Base-by-base conservation (phyloP, 2,797 vertebrate species). In the Chelidonichthys spinosus region DNA sequence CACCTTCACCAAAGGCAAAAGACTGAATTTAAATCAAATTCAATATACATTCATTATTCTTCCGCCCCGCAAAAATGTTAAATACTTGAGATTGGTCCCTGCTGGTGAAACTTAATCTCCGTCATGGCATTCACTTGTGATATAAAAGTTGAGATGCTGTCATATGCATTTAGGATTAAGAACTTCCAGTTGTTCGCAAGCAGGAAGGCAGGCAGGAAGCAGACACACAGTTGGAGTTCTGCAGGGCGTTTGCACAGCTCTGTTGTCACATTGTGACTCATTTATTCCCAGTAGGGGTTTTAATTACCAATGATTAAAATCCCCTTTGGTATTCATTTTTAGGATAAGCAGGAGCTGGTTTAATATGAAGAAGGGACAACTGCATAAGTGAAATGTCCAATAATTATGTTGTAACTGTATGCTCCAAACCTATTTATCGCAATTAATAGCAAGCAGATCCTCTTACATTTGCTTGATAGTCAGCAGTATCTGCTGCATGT, bases 231-330 rank as follows among this genome's bases (percentile, higher is more conserved):
- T 18, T 6, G 40, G 66, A 77, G 66, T 61, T 71, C 63, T 69
- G 54, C 61, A 10, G 46, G 70, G 64, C 49, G 53, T 84, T 82
- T 71, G 62, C 54, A 70, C 64, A 80, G 72, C 58, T 84, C 79
- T 69, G 74, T 86, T 81, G 82, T 89, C 84, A 81, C 80, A 75
- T 73, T 84, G 76, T 63, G 81, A 85, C 85, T 87, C 67, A 87
- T 89, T 90, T 77, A 76, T 69, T 87, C 85, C 50, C 85, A 79
- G 86, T 83, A 76, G 83, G 87, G 76, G 78, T 85, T 90, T 91
- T 81, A 90, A 83, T 91, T 85, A 86, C 63, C 66, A 37, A 46
- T 84, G 74, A 90, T 90, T 89, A 84, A 91, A 90, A 84, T 13
- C 40, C 61, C 60, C 53, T 87, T 81, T 53, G 43, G 55, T 75